These are phyloP conservation scores for Ceratitis capitata DNA, from an alignment of 1,140 invertebrate genomes.

Conservation along the genomic window DNA sequence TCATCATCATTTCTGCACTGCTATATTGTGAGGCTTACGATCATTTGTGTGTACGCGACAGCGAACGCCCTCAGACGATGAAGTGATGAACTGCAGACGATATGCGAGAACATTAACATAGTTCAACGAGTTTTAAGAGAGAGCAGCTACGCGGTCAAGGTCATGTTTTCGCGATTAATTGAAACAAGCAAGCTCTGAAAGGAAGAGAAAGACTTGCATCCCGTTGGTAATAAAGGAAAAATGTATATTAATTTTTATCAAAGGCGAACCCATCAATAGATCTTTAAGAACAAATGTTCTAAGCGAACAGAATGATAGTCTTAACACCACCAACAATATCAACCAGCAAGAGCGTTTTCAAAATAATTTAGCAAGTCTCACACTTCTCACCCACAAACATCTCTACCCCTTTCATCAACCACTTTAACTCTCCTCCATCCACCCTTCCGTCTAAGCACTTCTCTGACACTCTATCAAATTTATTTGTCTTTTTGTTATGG, in stretches of 20 bases:
- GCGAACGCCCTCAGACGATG: too few species aligned
- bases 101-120: too few species aligned
- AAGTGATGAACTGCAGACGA: too few species aligned
- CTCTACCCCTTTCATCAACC: not conserved
- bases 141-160: too few species aligned
- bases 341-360: not conserved
- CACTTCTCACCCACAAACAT: not conserved
- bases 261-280: not conserved
- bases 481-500: constrained; percentile 44
- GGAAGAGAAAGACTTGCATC: too few species aligned
- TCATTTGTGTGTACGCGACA: too few species aligned
- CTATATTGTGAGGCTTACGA: too few species aligned
- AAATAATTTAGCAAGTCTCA: not conserved
- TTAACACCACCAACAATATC: not conserved
- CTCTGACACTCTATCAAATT: constrained; percentile 48
- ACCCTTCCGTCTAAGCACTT: not conserved
- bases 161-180: too few species aligned
- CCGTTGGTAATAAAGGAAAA: not conserved
- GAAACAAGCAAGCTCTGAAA: too few species aligned
- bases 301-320: too few species aligned
- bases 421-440: not conserved
- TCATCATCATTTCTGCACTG: too few species aligned
- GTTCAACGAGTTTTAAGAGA: too few species aligned
- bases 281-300: not conserved
- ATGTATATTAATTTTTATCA: not conserved